A percentile compares a stretch with the other conserved stretches of the same genome.
Conservation (phyloP, 1,140 invertebrate species). For the Uloborus diversus region DNA sequence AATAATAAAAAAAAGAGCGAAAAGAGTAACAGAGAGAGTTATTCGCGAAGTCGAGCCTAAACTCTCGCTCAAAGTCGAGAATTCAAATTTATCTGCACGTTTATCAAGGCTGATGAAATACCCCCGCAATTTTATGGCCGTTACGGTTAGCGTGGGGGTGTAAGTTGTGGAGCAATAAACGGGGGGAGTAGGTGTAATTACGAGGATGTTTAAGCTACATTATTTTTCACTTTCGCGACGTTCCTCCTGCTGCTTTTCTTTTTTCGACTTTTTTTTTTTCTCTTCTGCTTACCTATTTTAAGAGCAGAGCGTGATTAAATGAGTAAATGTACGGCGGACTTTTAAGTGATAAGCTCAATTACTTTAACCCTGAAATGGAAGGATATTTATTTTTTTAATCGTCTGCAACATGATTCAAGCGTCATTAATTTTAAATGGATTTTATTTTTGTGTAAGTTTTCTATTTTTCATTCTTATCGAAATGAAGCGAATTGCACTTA, state of each 20-base stretch:
- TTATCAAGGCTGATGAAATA: conserved; percentile 46
- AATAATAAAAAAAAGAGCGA: neutral
- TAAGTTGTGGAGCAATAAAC: conserved; percentile 38
- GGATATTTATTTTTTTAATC: conserved; percentile 8
- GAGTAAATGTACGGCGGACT: conserved; percentile 22
- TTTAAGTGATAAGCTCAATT: conserved; percentile 36
- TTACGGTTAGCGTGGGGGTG: neutral
- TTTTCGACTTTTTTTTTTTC: conserved; percentile 4
- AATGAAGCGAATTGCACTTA: neutral
- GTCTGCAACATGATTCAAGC: neutral
- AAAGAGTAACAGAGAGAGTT: too few species aligned
- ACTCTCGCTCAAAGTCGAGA: conserved; percentile 4
- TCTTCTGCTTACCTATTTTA: neutral
- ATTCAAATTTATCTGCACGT: conserved; percentile 42
- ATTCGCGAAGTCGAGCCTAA: conserved; percentile 7
- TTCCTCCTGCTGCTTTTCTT: neutral
- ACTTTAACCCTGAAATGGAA: neutral
- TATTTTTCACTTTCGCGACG: conserved; percentile 26
- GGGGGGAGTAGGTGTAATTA: conserved; percentile 36
- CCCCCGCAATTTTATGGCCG: conserved; percentile 20
- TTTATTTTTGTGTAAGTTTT: conserved; percentile 2
- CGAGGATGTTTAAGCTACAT: conserved; percentile 2
- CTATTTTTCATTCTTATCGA: neutral
- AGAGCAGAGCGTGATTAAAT: conserved; percentile 15
- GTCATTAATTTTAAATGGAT: conserved; percentile 14